Evolutionary conservation across 1,140 invertebrate genomes (phyloP), one percentile per base, ranked within the genome.

Genomic region (Ooceraea biroi): DNA sequence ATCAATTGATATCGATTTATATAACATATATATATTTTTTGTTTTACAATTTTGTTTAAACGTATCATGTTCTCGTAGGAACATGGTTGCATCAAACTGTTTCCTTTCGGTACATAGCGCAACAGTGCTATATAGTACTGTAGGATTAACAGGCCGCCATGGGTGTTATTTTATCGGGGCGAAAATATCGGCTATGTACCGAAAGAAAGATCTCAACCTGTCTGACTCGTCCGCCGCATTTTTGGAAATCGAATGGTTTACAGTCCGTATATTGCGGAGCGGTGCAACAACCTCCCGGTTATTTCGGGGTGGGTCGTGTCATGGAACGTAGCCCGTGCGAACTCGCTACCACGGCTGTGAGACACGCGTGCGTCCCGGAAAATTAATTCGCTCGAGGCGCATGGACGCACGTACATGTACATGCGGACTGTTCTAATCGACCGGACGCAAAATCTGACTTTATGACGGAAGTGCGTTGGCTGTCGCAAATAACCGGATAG

Each of bases 221-320:
- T 74, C 46, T 48, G 44, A 57, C 80, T 36, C 52, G 72, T 36
- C 44, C 4, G 22, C 12, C 46, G 60, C 73, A 77, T 86, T 86
- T 86, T 85, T 83, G 57, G 63, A 22, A 68, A 25, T 17, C 19
- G 60, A 50, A n/a, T 50, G 27, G 19, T 66, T 65, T 63, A 63
- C 48, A 52, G 46, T 60, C 52, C 77, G 55, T 55, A 57, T 90
- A 91, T 90, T 82, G 82, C 83, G 76, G 84, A 57, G 82, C 88
- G 87, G 90, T 89, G 92, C 92, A 93, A 92, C 89, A 93, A 93
- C 92, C 92, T 93, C 90, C 60, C 68, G 89, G 92, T 92, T 93
- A 93, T 93, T 93, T 92, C 89, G 88, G 91, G 92, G 80, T 84
- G 88, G 84, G 74, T 91, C 89, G 89, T 92, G 90, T 92, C 90